Evolutionary conservation across 2,113 vertebrate species (phyloP).

Genomic region (Notothenia coriiceps): DNA sequence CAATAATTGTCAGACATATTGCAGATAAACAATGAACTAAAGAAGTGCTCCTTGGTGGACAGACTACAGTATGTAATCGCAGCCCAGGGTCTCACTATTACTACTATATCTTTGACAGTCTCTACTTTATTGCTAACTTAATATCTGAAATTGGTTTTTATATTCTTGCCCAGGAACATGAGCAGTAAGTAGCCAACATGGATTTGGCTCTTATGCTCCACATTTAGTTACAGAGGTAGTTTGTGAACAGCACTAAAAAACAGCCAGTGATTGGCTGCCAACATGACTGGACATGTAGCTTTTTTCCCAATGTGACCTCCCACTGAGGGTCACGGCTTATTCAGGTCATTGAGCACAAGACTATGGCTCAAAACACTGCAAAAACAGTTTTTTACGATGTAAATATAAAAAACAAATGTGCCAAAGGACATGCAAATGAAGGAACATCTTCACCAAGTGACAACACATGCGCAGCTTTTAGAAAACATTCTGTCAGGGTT

Average conservation of each 20-base stretch:
- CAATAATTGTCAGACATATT: no score
- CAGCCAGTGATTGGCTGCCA: not conserved
- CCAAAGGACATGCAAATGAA: no score
- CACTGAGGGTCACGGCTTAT: not conserved
- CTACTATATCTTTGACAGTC: not conserved
- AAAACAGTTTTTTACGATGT: no score
- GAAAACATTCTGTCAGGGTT: no score
- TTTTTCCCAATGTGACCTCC: not conserved
- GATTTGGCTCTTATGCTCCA: not conserved
- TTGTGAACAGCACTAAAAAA: no score
- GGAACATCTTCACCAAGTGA: no score
- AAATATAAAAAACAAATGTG: no score
- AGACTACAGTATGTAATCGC: no score
- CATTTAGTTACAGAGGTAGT: not conserved
- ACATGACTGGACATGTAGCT: not conserved
- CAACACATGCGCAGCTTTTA: no score
- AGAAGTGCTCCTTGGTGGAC: no score
- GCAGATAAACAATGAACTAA: no score
- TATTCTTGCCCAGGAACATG: not conserved
- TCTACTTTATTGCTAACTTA: not conserved
- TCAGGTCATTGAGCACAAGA: not conserved
- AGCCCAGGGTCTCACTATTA: not conserved
- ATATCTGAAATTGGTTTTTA: not conserved
- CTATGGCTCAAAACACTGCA: no score
- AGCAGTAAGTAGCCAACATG: not conserved